Conservation (phyloP, 2,113 vertebrate genomes). For the Corythoichthys intestinalis region DNA sequence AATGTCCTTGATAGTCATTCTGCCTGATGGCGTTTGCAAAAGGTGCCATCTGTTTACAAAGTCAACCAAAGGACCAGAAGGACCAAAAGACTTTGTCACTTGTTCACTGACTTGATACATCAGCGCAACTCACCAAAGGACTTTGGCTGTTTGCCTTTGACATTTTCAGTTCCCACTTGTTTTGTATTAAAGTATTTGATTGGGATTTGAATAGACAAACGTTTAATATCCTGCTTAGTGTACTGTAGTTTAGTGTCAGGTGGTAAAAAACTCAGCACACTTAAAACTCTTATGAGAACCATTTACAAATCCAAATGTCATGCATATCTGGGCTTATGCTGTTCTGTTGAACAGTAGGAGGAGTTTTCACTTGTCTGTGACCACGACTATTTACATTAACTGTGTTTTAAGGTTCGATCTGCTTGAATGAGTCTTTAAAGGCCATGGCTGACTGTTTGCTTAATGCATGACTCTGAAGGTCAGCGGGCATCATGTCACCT, state of each 20-base stretch:
- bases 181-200: not conserved
- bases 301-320: slow-evolving; percentile 58
- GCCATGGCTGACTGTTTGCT: slow-evolving; percentile 56
- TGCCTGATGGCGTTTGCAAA: slow-evolving; percentile 58
- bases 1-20: slow-evolving; percentile 55
- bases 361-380: slow-evolving; percentile 37
- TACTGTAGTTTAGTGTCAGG: slow-evolving; percentile 27
- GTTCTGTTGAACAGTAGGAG: slow-evolving; percentile 31
- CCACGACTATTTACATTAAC: slow-evolving; percentile 16
- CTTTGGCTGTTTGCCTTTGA: slow-evolving; percentile 24
- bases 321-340: slow-evolving; percentile 48
- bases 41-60: slow-evolving; percentile 69
- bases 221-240: slow-evolving; percentile 50
- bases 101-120: slow-evolving; percentile 31
- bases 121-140: slow-evolving; percentile 21
- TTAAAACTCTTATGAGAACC: slow-evolving; percentile 42
- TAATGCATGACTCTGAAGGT: slow-evolving; percentile 55
- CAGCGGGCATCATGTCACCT: slow-evolving; percentile 39
- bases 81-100: slow-evolving; percentile 43
- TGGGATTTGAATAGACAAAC: slow-evolving; percentile 8
- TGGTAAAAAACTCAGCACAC: slow-evolving; percentile 22
- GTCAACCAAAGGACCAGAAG: slow-evolving; percentile 54
- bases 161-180: slow-evolving; percentile 28
- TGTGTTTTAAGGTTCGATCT: slow-evolving; percentile 30
- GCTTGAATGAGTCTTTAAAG: slow-evolving; percentile 51